Conservation (phyloP, 2,888 invertebrate species). For the Meliscaeva auricollis region DNA sequence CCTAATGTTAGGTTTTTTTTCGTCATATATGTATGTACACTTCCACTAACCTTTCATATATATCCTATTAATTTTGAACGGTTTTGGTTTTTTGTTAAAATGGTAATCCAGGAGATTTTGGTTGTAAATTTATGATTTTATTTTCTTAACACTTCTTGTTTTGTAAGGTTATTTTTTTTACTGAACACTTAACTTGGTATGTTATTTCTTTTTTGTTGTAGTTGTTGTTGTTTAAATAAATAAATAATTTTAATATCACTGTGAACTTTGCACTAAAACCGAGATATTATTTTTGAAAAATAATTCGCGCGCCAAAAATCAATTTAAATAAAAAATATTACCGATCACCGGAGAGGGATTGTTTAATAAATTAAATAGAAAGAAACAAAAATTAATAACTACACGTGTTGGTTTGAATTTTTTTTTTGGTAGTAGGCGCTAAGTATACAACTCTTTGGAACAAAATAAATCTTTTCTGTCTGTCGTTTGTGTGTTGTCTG, state of each 20-base stretch:
- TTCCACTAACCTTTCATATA: conserved; percentile 71
- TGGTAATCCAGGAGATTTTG: conserved; percentile 55
- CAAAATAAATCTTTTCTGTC: conserved; percentile 27
- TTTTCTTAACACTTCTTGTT: conserved; percentile 58
- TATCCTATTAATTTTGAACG: conserved; percentile 73
- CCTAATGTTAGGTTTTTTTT: conserved; percentile 43
- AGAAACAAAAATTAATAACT: conserved; percentile 27
- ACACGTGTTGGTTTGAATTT: conserved; percentile 35
- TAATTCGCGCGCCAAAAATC: conserved; percentile 66
- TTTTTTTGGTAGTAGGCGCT: conserved; percentile 54
- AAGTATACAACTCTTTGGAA: conserved; percentile 65
- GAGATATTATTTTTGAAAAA: conserved; percentile 12
- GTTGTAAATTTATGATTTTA: conserved; percentile 30
- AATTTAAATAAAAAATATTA: conserved; percentile 19
- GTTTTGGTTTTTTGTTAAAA: conserved; percentile 21
- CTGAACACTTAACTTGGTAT: conserved; percentile 62
- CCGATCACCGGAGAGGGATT: conserved; percentile 43
- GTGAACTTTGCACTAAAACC: conserved; percentile 63
- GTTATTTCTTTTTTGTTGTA: conserved; percentile 22
- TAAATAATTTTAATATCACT: conserved; percentile 63
- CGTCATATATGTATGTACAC: conserved; percentile 36
- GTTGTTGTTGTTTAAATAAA: conserved; percentile 2
- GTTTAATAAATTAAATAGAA: conserved; percentile 38
- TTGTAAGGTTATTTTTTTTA: conserved; percentile 29
- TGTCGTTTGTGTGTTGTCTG: conserved; percentile 25